phyloP scores from a whole-genome alignment of 2,797 vertebrate species.

The Botia kubotai region DNA sequence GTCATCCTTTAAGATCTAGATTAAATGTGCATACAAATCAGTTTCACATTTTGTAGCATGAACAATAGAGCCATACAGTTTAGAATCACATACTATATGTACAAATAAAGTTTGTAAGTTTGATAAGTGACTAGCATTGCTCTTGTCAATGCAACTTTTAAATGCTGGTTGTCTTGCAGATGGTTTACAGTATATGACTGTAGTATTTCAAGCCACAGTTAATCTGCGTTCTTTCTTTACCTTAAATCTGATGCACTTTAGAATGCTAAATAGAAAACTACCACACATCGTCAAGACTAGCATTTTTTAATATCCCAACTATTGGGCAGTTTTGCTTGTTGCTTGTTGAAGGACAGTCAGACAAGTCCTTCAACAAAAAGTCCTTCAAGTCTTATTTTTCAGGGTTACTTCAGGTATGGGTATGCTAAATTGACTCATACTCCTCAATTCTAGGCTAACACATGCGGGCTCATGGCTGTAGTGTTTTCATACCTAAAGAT shows the following conservation, averaged over 20 bases:
- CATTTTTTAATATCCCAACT: neutral
- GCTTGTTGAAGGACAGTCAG: slow-evolving; percentile 7
- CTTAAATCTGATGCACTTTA: slow-evolving; percentile 51
- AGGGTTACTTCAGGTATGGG: too few species aligned
- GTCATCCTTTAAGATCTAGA: slow-evolving; percentile 5
- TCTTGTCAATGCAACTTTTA: neutral
- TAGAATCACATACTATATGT: neutral
- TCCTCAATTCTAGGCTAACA: neutral
- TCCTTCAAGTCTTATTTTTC: neutral
- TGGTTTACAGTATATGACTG: neutral
- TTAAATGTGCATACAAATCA: neutral
- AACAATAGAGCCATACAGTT: neutral
- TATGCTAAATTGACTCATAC: neutral
- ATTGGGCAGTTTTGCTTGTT: neutral
- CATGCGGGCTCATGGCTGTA: neutral
- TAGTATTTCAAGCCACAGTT: slow-evolving; percentile 1
- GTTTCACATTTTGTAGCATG: neutral
- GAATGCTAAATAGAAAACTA: neutral
- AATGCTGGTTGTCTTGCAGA: neutral
- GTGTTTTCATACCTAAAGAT: neutral
- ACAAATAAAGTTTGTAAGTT: neutral
- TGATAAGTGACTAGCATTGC: neutral
- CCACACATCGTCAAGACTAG: neutral
- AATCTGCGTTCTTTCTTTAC: neutral
- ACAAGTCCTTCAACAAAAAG: neutral